Percentiles rank a stretch among this genome's conserved stretches.
Conservation (phyloP, 1,140 invertebrate genomes). For the Ceratina australensis region DNA sequence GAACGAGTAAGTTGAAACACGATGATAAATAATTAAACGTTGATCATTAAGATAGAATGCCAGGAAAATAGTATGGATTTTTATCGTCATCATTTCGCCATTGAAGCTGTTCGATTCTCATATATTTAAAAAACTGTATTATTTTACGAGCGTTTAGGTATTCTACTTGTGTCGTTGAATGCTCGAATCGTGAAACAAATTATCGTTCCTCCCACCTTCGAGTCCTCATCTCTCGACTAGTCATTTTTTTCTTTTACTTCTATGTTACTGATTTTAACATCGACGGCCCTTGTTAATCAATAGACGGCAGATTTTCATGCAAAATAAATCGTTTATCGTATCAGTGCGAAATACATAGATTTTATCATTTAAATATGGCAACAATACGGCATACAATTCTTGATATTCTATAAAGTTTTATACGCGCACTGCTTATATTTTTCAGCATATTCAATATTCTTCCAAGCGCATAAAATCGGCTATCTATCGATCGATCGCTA, state of each 20-base stretch:
- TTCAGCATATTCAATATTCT: no score
- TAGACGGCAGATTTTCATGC: conserved; percentile 1
- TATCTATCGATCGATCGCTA: no score
- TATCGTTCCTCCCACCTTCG: conserved; percentile 17
- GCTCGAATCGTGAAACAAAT: conserved; percentile 17
- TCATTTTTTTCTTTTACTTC: conserved; percentile 25
- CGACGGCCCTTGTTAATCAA: conserved; percentile 27
- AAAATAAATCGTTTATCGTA: no score
- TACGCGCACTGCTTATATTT: no score
- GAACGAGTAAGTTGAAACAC: conserved; percentile 26
- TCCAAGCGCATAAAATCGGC: no score
- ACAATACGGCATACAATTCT: no score
- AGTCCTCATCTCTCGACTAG: conserved; percentile 18
- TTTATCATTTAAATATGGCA: no score
- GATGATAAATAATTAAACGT: conserved; percentile 46
- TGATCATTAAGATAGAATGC: neutral
- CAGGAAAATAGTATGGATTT: neutral
- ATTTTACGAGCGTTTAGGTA: conserved; percentile 40
- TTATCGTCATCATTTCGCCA: no score
- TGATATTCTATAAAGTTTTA: no score
- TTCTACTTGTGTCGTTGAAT: neutral
- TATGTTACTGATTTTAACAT: conserved; percentile 10
- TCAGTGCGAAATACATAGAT: no score
- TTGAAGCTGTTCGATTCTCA: no score
- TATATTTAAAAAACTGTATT: conserved; percentile 33